A percentile compares a stretch with the other conserved stretches of the same genome.
phyloP scores from a whole-genome alignment of 2,888 invertebrate genomes.

The Cheilosia vulpina region DNA sequence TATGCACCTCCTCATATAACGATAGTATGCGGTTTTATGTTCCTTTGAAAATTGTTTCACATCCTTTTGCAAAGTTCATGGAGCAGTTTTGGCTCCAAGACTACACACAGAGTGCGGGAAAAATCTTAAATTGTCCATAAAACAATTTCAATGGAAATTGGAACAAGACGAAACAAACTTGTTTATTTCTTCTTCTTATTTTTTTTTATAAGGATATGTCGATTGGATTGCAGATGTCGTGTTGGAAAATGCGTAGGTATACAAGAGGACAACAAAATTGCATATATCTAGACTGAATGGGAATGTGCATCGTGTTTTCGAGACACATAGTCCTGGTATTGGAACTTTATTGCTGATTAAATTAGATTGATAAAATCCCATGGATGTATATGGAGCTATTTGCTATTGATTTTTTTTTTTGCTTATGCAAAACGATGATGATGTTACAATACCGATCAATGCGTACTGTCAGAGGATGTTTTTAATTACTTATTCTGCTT shows the following conservation, averaged over 20 bases:
- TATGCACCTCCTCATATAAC: conserved; percentile 34
- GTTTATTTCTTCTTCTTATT: background rate
- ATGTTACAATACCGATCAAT: background rate
- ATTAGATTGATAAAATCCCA: background rate
- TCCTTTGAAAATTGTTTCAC: conserved; percentile 20
- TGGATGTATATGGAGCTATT: background rate
- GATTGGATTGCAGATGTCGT: background rate
- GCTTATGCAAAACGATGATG: conserved; percentile 4
- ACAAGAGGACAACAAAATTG: background rate
- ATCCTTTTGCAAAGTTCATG: conserved; percentile 21
- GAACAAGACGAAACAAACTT: conserved; percentile 3
- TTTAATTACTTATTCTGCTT: conserved; percentile 37
- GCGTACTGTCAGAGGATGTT: background rate
- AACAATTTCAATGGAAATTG: conserved; percentile 45
- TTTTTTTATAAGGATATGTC: background rate
- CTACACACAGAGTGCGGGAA: background rate
- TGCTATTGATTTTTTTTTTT: conserved; percentile 1
- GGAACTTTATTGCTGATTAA: conserved; percentile 8
- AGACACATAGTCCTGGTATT: background rate
- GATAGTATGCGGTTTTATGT: background rate
- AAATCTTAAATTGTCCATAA: conserved; percentile 39
- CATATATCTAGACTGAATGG: background rate
- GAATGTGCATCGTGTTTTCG: background rate
- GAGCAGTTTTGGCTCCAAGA: background rate
- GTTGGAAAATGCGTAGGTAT: background rate